phyloP scores from a whole-genome alignment of 2,113 vertebrate species.

The Strigops habroptila region DNA sequence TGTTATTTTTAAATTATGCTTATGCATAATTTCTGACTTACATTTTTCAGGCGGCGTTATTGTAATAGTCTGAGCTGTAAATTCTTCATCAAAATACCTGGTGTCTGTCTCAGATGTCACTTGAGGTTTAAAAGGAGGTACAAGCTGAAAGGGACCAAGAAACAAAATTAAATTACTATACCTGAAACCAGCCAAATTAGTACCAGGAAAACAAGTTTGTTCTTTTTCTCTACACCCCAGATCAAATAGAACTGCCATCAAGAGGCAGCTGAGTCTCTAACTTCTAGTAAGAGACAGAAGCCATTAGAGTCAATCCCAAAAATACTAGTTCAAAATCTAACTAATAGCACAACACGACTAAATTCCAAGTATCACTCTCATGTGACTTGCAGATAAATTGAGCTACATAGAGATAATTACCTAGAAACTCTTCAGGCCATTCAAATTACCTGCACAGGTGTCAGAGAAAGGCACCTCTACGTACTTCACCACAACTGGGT shows the following conservation, averaged over 20 bases:
- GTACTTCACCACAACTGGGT: neutral
- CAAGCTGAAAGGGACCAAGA: conserved; percentile 78
- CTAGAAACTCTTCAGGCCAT: neutral
- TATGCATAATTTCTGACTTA: conserved; percentile 60
- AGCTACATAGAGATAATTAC: neutral
- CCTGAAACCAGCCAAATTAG: neutral
- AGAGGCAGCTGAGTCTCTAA: neutral
- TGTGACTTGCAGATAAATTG: neutral
- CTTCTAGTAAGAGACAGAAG: neutral
- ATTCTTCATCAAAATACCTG: conserved; percentile 96
- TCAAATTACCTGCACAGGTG: neutral
- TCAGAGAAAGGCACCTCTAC: neutral
- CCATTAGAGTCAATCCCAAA: neutral
- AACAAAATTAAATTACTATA: conserved; percentile 13
- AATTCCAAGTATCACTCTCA: neutral
- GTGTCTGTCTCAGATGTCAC: conserved; percentile 96
- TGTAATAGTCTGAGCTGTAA: conserved; percentile 94
- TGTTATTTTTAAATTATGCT: neutral
- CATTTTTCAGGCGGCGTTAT: conserved; percentile 98
- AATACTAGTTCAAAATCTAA: neutral
- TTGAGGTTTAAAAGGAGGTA: conserved; percentile 96
- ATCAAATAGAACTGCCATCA: neutral
- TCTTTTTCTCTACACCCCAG: neutral
- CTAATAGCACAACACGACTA: neutral
- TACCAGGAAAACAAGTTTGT: neutral